Evolutionary conservation across 2,797 vertebrate genomes (phyloP).

Genomic region (Odontamblyopus rebecca): DNA sequence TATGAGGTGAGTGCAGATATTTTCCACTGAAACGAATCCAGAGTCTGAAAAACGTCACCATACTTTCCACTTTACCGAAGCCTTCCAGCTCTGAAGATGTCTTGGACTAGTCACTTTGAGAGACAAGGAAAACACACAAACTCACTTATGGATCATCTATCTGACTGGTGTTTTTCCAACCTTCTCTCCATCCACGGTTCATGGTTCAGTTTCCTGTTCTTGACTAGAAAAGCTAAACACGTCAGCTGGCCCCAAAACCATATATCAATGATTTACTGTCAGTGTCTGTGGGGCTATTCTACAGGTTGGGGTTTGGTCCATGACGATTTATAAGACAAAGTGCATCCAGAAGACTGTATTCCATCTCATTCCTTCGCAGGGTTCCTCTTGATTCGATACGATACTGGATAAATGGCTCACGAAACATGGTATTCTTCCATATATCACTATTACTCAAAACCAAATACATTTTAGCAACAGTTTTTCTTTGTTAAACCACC

Average conservation of each 20-base stretch:
- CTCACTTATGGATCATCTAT: neutral
- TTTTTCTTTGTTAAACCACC: too few species aligned
- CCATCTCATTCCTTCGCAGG: neutral
- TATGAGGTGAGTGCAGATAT: slow-evolving; percentile 10
- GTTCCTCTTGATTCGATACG: too few species aligned
- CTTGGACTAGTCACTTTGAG: slow-evolving; percentile 8
- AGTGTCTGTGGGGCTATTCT: too few species aligned
- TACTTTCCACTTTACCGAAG: slow-evolving; percentile 53
- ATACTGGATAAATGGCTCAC: too few species aligned
- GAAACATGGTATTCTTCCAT: too few species aligned
- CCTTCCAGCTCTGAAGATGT: slow-evolving; percentile 13
- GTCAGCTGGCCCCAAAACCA: neutral
- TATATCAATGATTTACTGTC: too few species aligned
- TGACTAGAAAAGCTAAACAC: neutral
- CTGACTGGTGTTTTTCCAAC: neutral
- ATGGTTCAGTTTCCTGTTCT: neutral
- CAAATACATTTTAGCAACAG: too few species aligned
- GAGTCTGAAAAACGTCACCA: slow-evolving; percentile 32
- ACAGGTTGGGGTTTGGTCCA: too few species aligned
- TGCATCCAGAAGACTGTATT: too few species aligned
- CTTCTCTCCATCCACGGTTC: neutral
- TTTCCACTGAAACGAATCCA: slow-evolving; percentile 21
- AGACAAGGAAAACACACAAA: slow-evolving; percentile 18
- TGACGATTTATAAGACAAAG: too few species aligned
- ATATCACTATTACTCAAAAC: too few species aligned